These are phyloP conservation scores for Rachycentron canadum DNA, from an alignment of 2,797 vertebrate genomes.

Conservation along the genomic window DNA sequence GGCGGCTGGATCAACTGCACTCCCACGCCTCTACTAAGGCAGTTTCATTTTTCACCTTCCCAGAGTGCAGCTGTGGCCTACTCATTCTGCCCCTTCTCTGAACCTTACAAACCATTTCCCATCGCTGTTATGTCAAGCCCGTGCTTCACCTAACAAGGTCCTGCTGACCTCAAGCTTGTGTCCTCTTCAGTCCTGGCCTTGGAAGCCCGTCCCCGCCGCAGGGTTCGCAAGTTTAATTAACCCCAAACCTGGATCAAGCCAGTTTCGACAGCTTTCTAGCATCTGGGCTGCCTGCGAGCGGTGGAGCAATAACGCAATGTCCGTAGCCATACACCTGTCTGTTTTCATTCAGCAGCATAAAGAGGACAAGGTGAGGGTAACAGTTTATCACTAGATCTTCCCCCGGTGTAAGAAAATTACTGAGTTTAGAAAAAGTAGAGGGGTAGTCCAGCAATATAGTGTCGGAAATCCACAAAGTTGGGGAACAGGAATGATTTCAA, in stretches of 20 bases:
- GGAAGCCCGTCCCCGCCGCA: constrained; percentile 61
- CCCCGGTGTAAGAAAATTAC: constrained; percentile 7
- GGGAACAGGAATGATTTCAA: too few species aligned
- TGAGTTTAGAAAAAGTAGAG: neutral
- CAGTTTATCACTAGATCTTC: constrained; percentile 31
- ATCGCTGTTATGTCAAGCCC: constrained; percentile 73
- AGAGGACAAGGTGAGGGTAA: constrained; percentile 45
- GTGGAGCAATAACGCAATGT: constrained; percentile 44
- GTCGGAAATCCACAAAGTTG: neutral
- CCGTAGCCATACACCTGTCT: constrained; percentile 47
- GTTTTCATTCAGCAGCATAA: constrained; percentile 19
- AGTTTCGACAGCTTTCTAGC: constrained; percentile 74
- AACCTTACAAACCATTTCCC: constrained; percentile 74
- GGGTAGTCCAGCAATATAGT: neutral
- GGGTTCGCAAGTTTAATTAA: constrained; percentile 86
- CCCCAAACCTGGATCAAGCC: constrained; percentile 72
- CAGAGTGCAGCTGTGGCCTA: constrained; percentile 62
- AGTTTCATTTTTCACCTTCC: constrained; percentile 70
- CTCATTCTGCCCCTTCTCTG: constrained; percentile 66
- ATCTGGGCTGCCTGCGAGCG: constrained; percentile 75
- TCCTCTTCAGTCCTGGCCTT: constrained; percentile 74
- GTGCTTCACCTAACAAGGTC: constrained; percentile 80
- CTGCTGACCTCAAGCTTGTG: constrained; percentile 76
- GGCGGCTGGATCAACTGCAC: constrained; percentile 50
- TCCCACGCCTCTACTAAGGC: constrained; percentile 59